A percentile compares a stretch with the other conserved stretches of the same genome.
phyloP scores from a whole-genome alignment of 2,113 vertebrate species.

The Catharus fuscescens region DNA sequence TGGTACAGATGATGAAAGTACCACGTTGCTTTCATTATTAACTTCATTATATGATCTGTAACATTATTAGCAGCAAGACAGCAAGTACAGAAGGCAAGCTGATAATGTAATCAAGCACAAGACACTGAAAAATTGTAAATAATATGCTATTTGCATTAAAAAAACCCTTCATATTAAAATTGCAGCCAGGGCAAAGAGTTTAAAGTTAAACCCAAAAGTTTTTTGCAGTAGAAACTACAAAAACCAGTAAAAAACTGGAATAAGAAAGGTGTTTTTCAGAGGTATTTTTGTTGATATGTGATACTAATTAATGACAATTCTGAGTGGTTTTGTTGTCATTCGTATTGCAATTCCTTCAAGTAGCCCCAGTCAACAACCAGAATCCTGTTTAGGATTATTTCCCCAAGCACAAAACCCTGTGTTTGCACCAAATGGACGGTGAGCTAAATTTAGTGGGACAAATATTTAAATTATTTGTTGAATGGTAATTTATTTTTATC shows the following conservation, averaged over 20 bases:
- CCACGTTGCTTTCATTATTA: slow-evolving; percentile 22
- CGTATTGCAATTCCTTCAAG: neutral
- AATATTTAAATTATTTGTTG: neutral
- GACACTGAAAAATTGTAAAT: neutral
- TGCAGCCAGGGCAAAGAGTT: neutral
- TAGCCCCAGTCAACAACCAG: neutral
- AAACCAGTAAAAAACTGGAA: neutral
- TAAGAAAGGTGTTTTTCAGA: neutral
- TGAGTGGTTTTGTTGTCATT: neutral
- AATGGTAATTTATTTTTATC: neutral
- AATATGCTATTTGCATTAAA: neutral
- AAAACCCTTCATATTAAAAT: neutral
- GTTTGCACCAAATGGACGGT: neutral
- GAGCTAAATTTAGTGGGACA: neutral
- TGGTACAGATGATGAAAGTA: neutral
- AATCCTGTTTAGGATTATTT: neutral
- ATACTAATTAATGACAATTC: neutral
- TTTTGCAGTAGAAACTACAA: neutral
- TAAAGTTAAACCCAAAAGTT: neutral
- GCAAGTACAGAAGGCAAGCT: slow-evolving; percentile 10
- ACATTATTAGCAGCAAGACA: slow-evolving; percentile 17
- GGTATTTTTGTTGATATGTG: neutral
- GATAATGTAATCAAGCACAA: slow-evolving; percentile 28
- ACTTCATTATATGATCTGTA: slow-evolving; percentile 33
- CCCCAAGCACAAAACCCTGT: neutral